Percentiles rank a stretch among this genome's conserved stretches.
Conservation (phyloP, 37 sponge, comb jelly and placozoan species). For the Tethya wilhelma region DNA sequence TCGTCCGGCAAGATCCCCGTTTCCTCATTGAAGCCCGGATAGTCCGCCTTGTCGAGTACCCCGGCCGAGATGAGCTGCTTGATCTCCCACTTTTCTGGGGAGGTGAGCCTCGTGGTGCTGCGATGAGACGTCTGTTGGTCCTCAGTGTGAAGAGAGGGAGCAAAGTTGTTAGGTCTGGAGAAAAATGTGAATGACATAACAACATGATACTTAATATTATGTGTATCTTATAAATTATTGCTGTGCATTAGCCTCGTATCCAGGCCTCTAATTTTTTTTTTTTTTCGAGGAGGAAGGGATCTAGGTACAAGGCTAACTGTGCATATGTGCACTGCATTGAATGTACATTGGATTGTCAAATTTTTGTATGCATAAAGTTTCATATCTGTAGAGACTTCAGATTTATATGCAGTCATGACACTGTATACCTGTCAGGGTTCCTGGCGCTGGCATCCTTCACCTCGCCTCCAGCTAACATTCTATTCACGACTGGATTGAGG, state of each 20-base stretch:
- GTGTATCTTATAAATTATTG: too few species aligned
- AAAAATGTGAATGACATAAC: too few species aligned
- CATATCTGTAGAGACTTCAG: too few species aligned
- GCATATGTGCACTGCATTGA: too few species aligned
- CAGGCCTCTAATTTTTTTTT: too few species aligned
- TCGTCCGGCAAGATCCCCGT: constrained; percentile 74
- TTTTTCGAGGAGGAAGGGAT: too few species aligned
- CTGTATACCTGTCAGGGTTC: constrained; percentile 77
- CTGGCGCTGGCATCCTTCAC: constrained; percentile 54
- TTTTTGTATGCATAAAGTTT: too few species aligned
- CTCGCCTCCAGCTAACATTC: constrained; percentile 67
- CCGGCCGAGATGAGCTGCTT: constrained; percentile 97
- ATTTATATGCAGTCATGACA: too few species aligned
- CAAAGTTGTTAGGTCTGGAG: constrained; percentile 41
- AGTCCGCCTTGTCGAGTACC: constrained; percentile 89
- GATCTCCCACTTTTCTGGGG: constrained; percentile 99
- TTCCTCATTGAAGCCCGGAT: constrained; percentile 94
- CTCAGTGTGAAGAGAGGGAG: neutral
- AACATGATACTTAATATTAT: too few species aligned
- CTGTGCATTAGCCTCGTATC: too few species aligned
- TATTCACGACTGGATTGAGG: constrained; percentile 68
- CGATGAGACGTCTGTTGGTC: neutral
- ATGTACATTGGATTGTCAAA: too few species aligned
- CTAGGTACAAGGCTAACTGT: too few species aligned
- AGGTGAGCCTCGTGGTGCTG: constrained; percentile 79